Evolutionary conservation across 1,140 invertebrate species (phyloP), one percentile per base, ranked within the genome.

Genomic region (Zaprionus taronus): DNA sequence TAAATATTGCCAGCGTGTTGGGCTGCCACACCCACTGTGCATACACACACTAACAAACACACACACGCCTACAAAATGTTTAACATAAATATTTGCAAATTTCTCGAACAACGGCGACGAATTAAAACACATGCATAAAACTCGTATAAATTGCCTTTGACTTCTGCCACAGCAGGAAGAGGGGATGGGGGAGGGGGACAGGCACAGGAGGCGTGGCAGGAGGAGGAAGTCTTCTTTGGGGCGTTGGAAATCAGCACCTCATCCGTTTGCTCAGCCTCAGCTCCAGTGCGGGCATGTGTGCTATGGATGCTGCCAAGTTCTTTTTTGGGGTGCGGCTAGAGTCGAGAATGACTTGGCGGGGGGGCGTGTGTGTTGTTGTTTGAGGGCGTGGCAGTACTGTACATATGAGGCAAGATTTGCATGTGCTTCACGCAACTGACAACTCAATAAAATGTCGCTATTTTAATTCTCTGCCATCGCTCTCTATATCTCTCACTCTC

Each of bases 371-470:
- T 65, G 65, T 68, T 55, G 60, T 53, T 71, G 62, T 64, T 17
- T 53, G 65, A 31, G 66, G 82, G 83, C 83, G 83, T 87, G 83
- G 80, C 83, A 68, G 64, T 15, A 14, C 15, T 34, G 34, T 15
- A 51, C 34, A 58, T 38, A 76, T 53, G 41, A 51, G 47, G 47
- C 69, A 49, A 47, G 28, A 77, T 77, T 77, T 67, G 57, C 83
- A 86, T 86, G 83, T 87, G 68, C 60, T 80, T 79, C 55, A 63
- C 71, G 78, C 78, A 84, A 77, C 84, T 87, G 84, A 87, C 84
- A 87, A 89, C 84, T 87, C 81, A 87, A 87, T 87, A 87, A 87
- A 87, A 87, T 89, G 84, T 89, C 85, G 84, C 84, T 89, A 84
- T 84, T 87, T 84, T 83, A 73, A 81, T 84, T 83, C n/a, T 9